Evolutionary conservation across 2,797 vertebrate species (phyloP).

Genomic region (Sebastes miniatus): DNA sequence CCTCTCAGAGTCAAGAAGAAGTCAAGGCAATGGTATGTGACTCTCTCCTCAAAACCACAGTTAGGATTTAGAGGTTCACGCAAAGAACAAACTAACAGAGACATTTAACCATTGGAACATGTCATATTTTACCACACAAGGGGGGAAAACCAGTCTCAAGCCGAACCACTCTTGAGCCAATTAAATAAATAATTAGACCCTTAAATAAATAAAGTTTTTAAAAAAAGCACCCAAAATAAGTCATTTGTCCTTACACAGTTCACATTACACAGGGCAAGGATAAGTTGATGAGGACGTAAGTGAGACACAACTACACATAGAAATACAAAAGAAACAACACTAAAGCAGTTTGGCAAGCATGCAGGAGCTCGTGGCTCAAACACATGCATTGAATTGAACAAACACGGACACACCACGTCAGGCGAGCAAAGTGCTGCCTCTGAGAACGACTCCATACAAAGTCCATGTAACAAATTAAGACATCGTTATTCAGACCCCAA

Average conservation of each 20-base stretch:
- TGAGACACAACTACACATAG: constrained; percentile 83
- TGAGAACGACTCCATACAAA: constrained; percentile 81
- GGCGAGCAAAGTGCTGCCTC: constrained; percentile 82
- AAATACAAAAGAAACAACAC: constrained; percentile 85
- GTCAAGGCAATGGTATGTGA: constrained; percentile 97
- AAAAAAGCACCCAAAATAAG: constrained; percentile 79
- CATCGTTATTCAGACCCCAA: constrained; percentile 78
- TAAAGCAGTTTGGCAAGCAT: constrained; percentile 86
- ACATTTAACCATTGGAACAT: constrained; percentile 83
- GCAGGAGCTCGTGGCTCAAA: constrained; percentile 86
- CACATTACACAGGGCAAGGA: constrained; percentile 82
- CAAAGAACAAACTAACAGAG: constrained; percentile 86
- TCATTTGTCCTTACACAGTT: constrained; percentile 81
- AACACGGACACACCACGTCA: constrained; percentile 85
- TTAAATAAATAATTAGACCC: constrained; percentile 75
- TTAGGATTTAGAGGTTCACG: constrained; percentile 87
- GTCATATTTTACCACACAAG: constrained; percentile 79
- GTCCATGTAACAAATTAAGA: constrained; percentile 84
- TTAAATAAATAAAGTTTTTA: constrained; percentile 79
- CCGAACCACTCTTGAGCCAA: constrained; percentile 74
- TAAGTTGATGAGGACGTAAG: constrained; percentile 79
- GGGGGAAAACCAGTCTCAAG: constrained; percentile 70
- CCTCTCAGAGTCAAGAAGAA: constrained; percentile 90
- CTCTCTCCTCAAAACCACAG: constrained; percentile 88
- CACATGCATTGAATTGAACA: constrained; percentile 87